Evolutionary conservation across 2,797 vertebrate genomes (phyloP), one percentile per base, ranked within the genome.

Genomic region (Cercopithecus petaurista): DNA sequence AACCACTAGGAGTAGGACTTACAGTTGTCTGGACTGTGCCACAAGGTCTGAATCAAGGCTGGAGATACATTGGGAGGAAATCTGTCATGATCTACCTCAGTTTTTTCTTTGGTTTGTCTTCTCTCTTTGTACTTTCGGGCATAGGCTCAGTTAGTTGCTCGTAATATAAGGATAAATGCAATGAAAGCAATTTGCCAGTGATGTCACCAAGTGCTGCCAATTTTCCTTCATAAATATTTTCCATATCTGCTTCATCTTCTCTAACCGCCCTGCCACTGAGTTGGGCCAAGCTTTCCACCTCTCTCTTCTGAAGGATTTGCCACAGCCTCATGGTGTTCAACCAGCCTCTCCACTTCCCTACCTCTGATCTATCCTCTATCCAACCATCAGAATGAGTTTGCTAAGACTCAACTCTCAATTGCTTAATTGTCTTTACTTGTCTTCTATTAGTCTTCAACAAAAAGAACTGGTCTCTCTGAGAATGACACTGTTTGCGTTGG

Each of bases 201-300:
- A 17, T 64, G 41, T 82, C 33, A 39, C 59, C 36, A 30, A 24
- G 14, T 39, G 33, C 57, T 79, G 72, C 64, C 90, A 59, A 83
- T 85, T 81, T 52, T 48, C 24, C 64, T 84, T 96, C 46, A 22
- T 57, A 88, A 88, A 93, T 94, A 70, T 55, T 96, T 95, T 93
- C 26, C 52, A 28, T 57, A 59, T 84, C 80, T 92, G 14, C 84
- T 81, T 79, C 64, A 87, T 72, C 48, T 70, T 57, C 33, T 72
- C n/a, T 64, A 88, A 82, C 10, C 17, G 28, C 17, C 26, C 39
- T 87, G 55, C 8, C 55, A 26, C 72, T 59, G 15, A 15, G 5
- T 8, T 48, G 36, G 46, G 36, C 70, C 52, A 52, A 87, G 24
- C 33, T 50, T 48, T 87, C 82, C 48, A 30, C 26, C 57, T 70